Base-by-base conservation (phyloP, 2,113 vertebrate species). In the Eleginops maclovinus region DNA sequence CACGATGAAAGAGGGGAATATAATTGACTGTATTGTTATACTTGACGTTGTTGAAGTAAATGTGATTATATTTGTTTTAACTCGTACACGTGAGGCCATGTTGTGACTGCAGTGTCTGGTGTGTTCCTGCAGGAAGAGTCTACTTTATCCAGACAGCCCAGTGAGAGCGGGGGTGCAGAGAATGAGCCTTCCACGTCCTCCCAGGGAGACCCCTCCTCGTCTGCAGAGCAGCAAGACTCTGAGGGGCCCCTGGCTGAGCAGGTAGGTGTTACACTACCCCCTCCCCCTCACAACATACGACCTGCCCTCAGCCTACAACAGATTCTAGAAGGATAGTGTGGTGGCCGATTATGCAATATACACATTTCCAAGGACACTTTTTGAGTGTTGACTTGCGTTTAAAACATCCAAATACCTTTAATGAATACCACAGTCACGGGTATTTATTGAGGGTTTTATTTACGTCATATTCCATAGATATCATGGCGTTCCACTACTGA, bases 41-140 rank as follows among this genome's bases (percentile, higher is more conserved):
- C 15, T 26, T 26, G 1, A 8, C 31, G 1, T 19, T 58, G 8
- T 31, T 58, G 55, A 31, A 31, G 9, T 59, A 36, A 59, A 17
- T 19, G 28, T 19, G 17, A 56, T 58, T 59, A 19, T 59, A 3
- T 36, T n/a, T n/a, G n/a, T n/a, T n/a, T n/a, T 44, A 36, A 36
- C 31, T 8, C 31, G 1, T 36, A 8, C 8, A 8, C 8, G 5
- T 36, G 31, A 36, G 31, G 31, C 31, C 31, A 36, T 59, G 59
- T 46, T 8, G 58, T 61, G 12, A 41, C 26, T 58, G 13, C 13
- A 9, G 14, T 24, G 44, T 4, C 9, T 17, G 58, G 21, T 90
- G 73, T 89, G 24, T 89, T 14, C 9, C 1, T 59, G 22, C 83
- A 95, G 95, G 91, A 90, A 15, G 95, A 95, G n/a, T 86, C 93